Evolutionary conservation across 64 coral and sea anemone genomes (phyloP), one percentile per base, ranked within the genome.

Genomic region (Trachythela sp.): DNA sequence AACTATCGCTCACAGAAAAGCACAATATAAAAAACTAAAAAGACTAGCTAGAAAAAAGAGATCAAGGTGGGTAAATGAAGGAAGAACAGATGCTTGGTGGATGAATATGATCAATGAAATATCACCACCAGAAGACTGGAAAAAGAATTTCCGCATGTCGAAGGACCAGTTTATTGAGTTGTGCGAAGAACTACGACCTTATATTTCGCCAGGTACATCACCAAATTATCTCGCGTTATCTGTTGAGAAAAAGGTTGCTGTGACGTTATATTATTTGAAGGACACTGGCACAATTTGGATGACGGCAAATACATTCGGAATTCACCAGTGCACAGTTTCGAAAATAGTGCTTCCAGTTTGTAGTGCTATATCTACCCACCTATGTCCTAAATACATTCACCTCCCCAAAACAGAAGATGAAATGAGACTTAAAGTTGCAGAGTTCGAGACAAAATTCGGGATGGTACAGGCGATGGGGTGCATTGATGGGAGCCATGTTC

Each of bases 401-500:
- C 85, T 91, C 50, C 90, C 85, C 85, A 38, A 48, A 49, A 32
- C 85, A 83, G 41, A 86, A 45, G 84, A 87, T 30, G 90, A 86
- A 71, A 91, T 87, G 90, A 13, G 84, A 85, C 30, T 41, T 33
- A 90, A 90, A 54, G 68, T 91, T 86, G 85, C 90, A 15, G 90
- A 91, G 48, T 87, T 91, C 54, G 90, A 91, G 14, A 52, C 34
- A 70, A 8, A 70, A 9, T 70, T 70, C 24, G 64, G 64, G 30
- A 70, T 32, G 64, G 24, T 32, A 70, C 70, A 89, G 70, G 88
- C 88, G 77, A 77, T 89, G 45, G 68, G 88, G 17, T 91, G 84
- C 90, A 87, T 91, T 77, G 90, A 91, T 87, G 90, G 90, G 36
- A 89, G 39, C 9, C 64, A 76, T 43, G 50, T 91, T 49, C 84